Evolutionary conservation across 2,113 vertebrate genomes (phyloP), one percentile per base, ranked within the genome.

Genomic region (Piliocolobus tephrosceles): DNA sequence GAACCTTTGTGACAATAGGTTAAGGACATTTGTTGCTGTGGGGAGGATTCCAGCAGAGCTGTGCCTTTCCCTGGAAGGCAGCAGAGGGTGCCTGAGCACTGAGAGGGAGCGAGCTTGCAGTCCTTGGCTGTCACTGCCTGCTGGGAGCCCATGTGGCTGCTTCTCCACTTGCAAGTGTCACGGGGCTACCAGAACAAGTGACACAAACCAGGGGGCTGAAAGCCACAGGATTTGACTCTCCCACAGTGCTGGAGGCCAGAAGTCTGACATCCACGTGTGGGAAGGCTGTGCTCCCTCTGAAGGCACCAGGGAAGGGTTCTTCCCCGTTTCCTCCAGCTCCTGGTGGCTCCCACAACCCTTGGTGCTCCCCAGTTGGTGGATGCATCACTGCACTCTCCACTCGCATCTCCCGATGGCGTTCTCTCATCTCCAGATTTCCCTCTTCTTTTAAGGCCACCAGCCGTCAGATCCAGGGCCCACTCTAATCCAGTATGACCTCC

Each of bases 31-130:
- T 5, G 35, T 23, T 6, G 45, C 52, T 2, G 3, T 3, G 52
- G 9, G 11, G 9, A 18, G 3, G 32, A 10, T 2, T 3, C 23
- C 5, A 2, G 13, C 17, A 5, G 8, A 2, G 12, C 30, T 0
- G 17, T 2, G 12, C 38, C 16, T 66, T 2, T 22, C 25, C 3
- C 88, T 32, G n/a, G 72, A 66, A 38, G 13, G 27, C 7, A 2
- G n/a, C 22, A 3, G 72, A 50, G 50, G 27, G 22, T 8, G 30
- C 0, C 2, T 0, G 8, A 4, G 13, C 20, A 1, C 38, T 0
- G 10, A 55, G 27, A 1, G 9, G 1, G 18, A 32, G 14, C 0
- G 3, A 17, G 43, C 75, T 30, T 22, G 23, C 4, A 22, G 47
- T 3, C n/a, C 6, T 12, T 2, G 20, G 7, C 73, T 27, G 50